Evolutionary conservation across 2,888 invertebrate species (phyloP), one percentile per base, ranked within the genome.

Genomic region (Acanthosoma haemorrhoidale): DNA sequence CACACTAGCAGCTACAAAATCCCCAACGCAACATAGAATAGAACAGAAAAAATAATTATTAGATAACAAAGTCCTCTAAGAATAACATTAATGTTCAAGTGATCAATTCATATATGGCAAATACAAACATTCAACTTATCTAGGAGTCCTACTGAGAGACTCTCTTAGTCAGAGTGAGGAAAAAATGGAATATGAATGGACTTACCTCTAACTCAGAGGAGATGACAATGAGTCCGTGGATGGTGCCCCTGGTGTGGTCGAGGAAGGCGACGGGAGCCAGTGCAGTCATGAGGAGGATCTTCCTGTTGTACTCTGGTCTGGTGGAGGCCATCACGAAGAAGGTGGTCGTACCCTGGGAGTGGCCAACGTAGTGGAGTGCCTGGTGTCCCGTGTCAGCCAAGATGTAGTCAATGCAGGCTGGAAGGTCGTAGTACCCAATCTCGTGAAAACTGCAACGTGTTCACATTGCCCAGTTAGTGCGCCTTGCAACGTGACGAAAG

Each of bases 381-480:
- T 80, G 75, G 72, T 82, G 80, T 0, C 81, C 80, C 1, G 87
- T 86, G 4, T 74, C 75, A 3, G 81, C 79, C 60, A 87, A 79
- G 1, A 86, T 82, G 76, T 90, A 88, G 78, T 94, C 88, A 70
- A 96, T 86, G 75, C 85, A 88, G 0, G 94, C 91, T 11, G 96
- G 94, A 68, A 96, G 78, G 80, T 98, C 97, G 77, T 90, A 86
- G 34, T 87, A 80, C 0, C 90, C 94, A 82, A 94, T 91, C 79
- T 97, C 94, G 76, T 96, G 91, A 84, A 90, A 96, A 76, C 93
- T 93, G n/a, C n/a, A 83, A 59, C 9, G n/a, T n/a, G n/a, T n/a
- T n/a, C n/a, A n/a, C n/a, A n/a, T n/a, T n/a, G n/a, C n/a, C n/a
- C n/a, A n/a, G n/a, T n/a, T n/a, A 15, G 16, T 39, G 3, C 1